Evolutionary conservation across 23 tunicate genomes (phyloP), one percentile per base, ranked within the genome.

Genomic region (Diplosoma virens): DNA sequence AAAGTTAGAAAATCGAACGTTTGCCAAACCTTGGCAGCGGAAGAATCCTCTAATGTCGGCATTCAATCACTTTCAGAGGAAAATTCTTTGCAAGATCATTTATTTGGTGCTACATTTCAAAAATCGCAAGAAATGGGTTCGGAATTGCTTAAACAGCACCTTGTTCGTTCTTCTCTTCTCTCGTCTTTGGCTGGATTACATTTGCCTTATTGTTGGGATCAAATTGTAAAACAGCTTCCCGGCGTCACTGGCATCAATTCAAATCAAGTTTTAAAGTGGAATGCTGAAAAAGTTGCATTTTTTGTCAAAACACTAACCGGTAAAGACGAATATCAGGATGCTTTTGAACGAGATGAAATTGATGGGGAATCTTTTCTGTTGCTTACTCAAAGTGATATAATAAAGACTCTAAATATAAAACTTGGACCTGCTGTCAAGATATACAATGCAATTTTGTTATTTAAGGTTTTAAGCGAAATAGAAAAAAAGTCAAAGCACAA

Each of bases 391-490:
- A 52, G 55, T 55, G 95, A 87, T 67, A 76, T 87, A 18, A 37
- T 86, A 47, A 81, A 82, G 24, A 80, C 84, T 32, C 64, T 87
- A 14, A 81, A 87, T 29, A 37, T 87, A 3, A 87, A 81, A 59
- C 83, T 87, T 16, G 95, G 95, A 1, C 95, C 95, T 26, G 82
- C 87, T 25, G 59, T 87, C 17, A 87, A 87, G 58, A 77, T 87
- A n/a, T 87, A 76, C 74, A 87, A 87, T 67, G 87, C 95, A 16
- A 59, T 87, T 23, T 53, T 87, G 36, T 66, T 87, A 30, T 69
- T 87, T 25, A 87, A 87, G 41, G 87, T 76, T 2, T n/a, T n/a
- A n/a, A n/a, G n/a, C n/a, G n/a, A n/a, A n/a, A n/a, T n/a, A n/a
- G n/a, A n/a, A n/a, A n/a, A n/a, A n/a, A n/a, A n/a, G n/a, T n/a